These are phyloP conservation scores for Timema podura DNA, from an alignment of 2,888 invertebrate genomes.

Conservation along the genomic window DNA sequence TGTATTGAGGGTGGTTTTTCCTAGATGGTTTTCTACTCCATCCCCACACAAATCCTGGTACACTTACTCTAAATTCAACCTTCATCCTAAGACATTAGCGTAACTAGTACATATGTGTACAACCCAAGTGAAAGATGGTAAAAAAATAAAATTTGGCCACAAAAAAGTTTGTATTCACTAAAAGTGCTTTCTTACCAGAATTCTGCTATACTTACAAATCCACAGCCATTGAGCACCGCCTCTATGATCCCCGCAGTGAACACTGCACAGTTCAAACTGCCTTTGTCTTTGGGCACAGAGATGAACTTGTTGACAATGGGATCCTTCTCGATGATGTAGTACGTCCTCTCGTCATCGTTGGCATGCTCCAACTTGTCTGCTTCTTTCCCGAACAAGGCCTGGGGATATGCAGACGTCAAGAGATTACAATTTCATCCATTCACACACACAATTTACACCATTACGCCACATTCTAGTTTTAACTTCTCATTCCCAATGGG, in stretches of 20 bases:
- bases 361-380: constrained; percentile 98
- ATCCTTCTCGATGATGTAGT: constrained; percentile 98
- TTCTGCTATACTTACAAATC: constrained; percentile 73
- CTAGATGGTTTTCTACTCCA: no score
- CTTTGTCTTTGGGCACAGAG: constrained; percentile 97
- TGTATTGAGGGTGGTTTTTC: no score
- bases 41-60: no score
- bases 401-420: constrained; percentile 38
- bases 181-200: no score
- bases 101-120: no score
- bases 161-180: no score
- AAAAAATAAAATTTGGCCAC: no score
- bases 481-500: not conserved
- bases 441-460: no score
- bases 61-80: no score
- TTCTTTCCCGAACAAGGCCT: constrained; percentile 94
- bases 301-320: constrained; percentile 95
- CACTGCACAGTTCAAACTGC: constrained; percentile 95
- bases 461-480: not conserved
- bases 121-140: no score
- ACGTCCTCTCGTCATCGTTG: constrained; percentile 96
- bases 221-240: constrained; percentile 87
- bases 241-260: constrained; percentile 98
- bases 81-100: no score
- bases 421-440: no score